Conservation (phyloP, 1,140 invertebrate species). For the Frieseomelitta varia region DNA sequence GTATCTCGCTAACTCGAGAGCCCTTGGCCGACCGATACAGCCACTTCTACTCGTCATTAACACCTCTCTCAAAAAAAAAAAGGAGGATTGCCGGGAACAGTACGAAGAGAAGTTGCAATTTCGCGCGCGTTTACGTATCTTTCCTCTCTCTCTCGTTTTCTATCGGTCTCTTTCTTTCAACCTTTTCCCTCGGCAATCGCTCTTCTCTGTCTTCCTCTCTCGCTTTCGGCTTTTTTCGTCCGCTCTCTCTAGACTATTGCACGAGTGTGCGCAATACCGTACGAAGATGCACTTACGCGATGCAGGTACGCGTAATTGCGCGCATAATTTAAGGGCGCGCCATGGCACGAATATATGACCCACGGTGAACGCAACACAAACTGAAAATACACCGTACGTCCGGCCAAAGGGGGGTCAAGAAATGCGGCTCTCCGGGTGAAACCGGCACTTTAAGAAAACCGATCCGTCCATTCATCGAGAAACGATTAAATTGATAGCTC, state of each 20-base stretch:
- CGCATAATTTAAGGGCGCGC: constrained; percentile 78
- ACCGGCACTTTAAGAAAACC: constrained; percentile 76
- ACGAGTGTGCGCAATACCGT: constrained; percentile 25
- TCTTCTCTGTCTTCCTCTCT: not conserved
- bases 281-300: constrained; percentile 55
- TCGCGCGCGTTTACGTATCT: not conserved
- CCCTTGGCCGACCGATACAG: constrained; percentile 53
- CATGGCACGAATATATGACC: constrained; percentile 58
- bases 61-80: constrained; percentile 42
- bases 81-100: not conserved
- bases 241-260: constrained; percentile 37
- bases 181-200: not conserved
- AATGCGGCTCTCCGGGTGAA: constrained; percentile 55
- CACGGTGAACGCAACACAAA: constrained; percentile 18
- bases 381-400: constrained; percentile 20
- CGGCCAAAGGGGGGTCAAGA: constrained; percentile 24
- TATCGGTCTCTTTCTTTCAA: not conserved
- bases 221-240: not conserved
- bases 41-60: constrained; percentile 56
- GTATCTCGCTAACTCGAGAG: constrained; percentile 46
- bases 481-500: constrained; percentile 69
- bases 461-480: constrained; percentile 72
- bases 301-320: constrained; percentile 74
- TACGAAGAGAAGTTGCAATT: not conserved
- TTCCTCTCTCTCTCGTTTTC: not conserved